Conservation (phyloP, 2,113 vertebrate species). For the Dasyurus viverrinus region DNA sequence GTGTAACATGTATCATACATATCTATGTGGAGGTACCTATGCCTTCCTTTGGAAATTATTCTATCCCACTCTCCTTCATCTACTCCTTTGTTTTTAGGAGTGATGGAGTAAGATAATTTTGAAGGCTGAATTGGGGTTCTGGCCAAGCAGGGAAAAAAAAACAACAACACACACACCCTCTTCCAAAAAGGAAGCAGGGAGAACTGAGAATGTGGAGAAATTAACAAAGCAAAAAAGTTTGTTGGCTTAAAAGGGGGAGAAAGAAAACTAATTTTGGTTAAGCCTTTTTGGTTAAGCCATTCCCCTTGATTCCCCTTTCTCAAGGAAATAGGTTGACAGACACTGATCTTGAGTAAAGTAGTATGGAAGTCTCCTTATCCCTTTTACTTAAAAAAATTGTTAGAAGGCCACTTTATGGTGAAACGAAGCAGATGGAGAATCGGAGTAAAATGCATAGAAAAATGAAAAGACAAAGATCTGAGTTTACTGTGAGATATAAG, state of each 20-base stretch:
- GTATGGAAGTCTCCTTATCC: background rate
- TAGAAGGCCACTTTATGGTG: background rate
- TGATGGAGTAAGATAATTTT: background rate
- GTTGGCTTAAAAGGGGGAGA: background rate
- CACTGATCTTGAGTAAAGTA: background rate
- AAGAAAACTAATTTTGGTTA: background rate
- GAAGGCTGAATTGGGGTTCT: background rate
- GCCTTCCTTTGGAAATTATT: background rate
- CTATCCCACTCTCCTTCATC: background rate
- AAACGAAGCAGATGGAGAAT: background rate
- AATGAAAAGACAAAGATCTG: background rate
- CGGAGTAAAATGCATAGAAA: background rate
- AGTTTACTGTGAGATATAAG: background rate
- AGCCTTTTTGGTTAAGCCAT: background rate
- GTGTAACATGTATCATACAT: background rate
- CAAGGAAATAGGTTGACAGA: background rate
- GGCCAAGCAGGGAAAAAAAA: background rate
- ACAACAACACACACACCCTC: background rate
- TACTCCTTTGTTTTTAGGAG: background rate
- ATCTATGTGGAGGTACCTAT: background rate
- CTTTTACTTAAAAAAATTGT: background rate
- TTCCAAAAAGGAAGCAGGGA: background rate
- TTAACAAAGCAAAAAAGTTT: background rate
- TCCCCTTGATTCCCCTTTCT: background rate
- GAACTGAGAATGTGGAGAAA: background rate